Evolutionary conservation across 1,140 invertebrate species (phyloP), one percentile per base, ranked within the genome.

Genomic region (Leptonema lineaticorne): DNA sequence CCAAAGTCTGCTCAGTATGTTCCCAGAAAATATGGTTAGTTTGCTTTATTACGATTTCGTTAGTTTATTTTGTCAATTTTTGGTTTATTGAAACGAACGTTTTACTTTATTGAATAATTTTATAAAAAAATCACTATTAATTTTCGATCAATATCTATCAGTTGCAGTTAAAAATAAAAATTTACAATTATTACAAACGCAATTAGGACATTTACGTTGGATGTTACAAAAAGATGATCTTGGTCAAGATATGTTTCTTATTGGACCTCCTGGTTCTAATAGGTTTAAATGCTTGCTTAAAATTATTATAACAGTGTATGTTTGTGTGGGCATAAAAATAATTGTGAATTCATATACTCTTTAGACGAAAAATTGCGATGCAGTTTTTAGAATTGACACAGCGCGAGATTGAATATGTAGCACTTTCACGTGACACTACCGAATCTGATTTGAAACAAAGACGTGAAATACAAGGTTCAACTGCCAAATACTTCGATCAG

Each of bases 381-480:
- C 89, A 94, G 74, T 98, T 92, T 79, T 82, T 92, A 69, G 93
- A 98, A 79, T 75, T 98, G 24, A 95, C 93, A 0, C 87, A 92
- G 64, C 83, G 92, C 60, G 96, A 98, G 83, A 82, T 94, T 29
- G 96, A 99, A 77, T 98, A 96, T 81, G 89, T 99, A 22, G 89
- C 95, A 2, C 82, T 99, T 26, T 97, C 95, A 27, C 81, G 96
- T 70, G 97, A 99, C 77, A 98, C 96, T 2, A 98, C 96, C 0
- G 97, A 99, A 80, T 91, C 93, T 20, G 97, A 99, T 82, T 83
- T 99, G 9, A 99, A 99, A 78, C 96, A 98, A 78, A 83, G 96
- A 60, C 84, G 96, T 75, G 97, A 99, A 82, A 97, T 99, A 69
- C 82, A 88, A 69, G 84, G 83, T 63, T 93, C 92, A 27, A 94